A percentile compares a stretch with the other conserved stretches of the same genome.
Conservation (phyloP, 1,140 invertebrate species). For the Pomacea maculata region DNA sequence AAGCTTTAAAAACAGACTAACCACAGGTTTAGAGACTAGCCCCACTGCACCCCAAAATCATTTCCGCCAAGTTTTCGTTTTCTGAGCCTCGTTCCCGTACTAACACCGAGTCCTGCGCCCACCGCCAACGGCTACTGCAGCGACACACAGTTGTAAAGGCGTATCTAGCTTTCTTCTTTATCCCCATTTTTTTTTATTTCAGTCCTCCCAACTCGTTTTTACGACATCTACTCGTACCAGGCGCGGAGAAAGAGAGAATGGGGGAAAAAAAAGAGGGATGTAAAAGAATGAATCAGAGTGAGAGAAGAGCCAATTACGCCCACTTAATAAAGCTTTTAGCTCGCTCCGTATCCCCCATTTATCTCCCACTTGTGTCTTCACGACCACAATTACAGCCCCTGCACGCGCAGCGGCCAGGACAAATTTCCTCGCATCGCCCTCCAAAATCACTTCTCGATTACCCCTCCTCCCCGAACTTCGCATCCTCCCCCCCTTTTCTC, state of each 20-base stretch:
- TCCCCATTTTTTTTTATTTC: no score
- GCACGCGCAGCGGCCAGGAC: not conserved
- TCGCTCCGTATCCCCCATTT: conserved; percentile 10
- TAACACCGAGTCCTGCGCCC: no score
- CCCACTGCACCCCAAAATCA: no score
- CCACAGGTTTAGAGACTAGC: no score
- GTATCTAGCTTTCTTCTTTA: no score
- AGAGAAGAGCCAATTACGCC: conserved; percentile 24
- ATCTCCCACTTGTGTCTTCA: conserved; percentile 20
- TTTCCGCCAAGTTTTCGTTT: no score
- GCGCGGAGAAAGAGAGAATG: not conserved
- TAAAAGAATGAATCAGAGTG: conserved; percentile 19
- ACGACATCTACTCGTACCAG: not conserved
- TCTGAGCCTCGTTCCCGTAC: no score
- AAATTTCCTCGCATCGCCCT: conserved; percentile 16
- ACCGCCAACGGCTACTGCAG: no score
- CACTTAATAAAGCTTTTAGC: conserved; percentile 26
- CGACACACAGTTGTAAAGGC: no score
- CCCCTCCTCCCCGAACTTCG: not conserved
- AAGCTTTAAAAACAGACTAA: no score
- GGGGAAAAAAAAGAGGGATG: not conserved
- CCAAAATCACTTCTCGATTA: conserved; percentile 14
- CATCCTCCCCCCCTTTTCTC: not conserved
- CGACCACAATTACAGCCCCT: conserved; percentile 13
- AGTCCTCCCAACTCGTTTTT: no score